Base-by-base conservation (phyloP, 2,113 vertebrate species). In the Nothocercus julius region DNA sequence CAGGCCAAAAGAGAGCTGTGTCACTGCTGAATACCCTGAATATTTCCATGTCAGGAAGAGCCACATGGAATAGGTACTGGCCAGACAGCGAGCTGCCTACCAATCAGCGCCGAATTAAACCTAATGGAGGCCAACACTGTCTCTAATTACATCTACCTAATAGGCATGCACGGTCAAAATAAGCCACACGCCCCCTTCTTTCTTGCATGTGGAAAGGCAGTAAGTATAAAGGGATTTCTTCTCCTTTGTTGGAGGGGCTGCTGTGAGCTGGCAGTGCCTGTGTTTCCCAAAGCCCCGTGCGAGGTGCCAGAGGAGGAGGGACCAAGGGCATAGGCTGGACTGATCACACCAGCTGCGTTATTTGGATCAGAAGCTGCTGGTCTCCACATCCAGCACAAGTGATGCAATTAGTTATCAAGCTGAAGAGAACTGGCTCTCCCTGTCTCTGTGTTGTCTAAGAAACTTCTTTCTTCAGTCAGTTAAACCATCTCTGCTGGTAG, bases 291-390 rank as follows among this genome's bases (percentile, higher is more conserved):
- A 75, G 16, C 45, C 36, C 11, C 11, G 30, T 66, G 13, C 11
- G 18, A 70, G 7, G 8, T 6, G 3, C 11, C 21, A 58, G 8
- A 38, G 25, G 32, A 44, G n/a, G n/a, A 15, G 86, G 38, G 59
- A 79, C 40, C 44, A 40, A 19, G 11, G 12, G 24, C 27, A 47
- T 84, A 3, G 0, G 0, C 2, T 3, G 7, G 16, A 24, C 51
- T 9, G 32, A 54, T n/a, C 42, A 54, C 28, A 47, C n/a, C 87
- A 87, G 19, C 8, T 1, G 22, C n/a, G 14, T 34, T 72, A 8
- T 40, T 51, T 34, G n/a, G 61, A 77, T 27, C 62, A 90, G 53
- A 56, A 86, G 58, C 10, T 47, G 42, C 38, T 38, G 62, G 40
- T 73, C n/a, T 79, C 42, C 40, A 47, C 2, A 56, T 1, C 3